Percentiles rank a stretch among this genome's conserved stretches.
phyloP scores from a whole-genome alignment of 2,113 vertebrate species.

The Aythya baeri region DNA sequence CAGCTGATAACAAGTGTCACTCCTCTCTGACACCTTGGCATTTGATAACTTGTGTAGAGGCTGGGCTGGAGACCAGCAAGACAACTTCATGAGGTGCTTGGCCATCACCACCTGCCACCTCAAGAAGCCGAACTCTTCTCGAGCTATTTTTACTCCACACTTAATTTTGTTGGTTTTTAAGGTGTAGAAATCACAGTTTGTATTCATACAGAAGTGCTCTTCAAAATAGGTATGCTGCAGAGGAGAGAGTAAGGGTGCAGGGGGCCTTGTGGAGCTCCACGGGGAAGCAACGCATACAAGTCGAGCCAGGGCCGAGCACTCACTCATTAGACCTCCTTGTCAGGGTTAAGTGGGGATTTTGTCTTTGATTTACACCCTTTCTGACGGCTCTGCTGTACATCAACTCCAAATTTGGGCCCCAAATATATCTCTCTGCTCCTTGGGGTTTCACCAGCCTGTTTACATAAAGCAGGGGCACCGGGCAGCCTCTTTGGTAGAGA shows the following conservation, averaged over 20 bases:
- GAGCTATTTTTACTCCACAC: not conserved
- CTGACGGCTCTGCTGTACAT: not conserved
- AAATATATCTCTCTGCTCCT: slow-evolving; percentile 8
- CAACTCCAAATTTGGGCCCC: slow-evolving; percentile 5
- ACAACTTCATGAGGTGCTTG: not conserved
- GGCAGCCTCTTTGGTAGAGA: not conserved
- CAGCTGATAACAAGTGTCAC: not conserved
- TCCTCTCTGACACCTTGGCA: not conserved
- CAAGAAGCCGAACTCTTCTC: not conserved
- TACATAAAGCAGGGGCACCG: not conserved
- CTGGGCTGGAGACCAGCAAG: rapidly evolving
- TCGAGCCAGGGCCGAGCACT: not conserved
- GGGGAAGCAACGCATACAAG: not conserved
- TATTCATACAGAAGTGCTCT: not conserved
- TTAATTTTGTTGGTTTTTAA: not conserved
- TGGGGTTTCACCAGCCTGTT: slow-evolving; percentile 10
- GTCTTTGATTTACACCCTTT: slow-evolving; percentile 35
- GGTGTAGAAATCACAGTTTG: not conserved
- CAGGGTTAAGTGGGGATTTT: slow-evolving; percentile 25
- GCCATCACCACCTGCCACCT: rapidly evolving
- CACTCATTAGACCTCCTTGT: not conserved
- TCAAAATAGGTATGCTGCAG: not conserved
- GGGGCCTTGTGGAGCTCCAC: rapidly evolving
- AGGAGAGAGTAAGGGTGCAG: rapidly evolving
- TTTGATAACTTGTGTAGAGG: not conserved